Percentiles rank a stretch among this genome's conserved stretches.
Conservation (phyloP, 2,888 invertebrate genomes). For the Xylocampa areola region DNA sequence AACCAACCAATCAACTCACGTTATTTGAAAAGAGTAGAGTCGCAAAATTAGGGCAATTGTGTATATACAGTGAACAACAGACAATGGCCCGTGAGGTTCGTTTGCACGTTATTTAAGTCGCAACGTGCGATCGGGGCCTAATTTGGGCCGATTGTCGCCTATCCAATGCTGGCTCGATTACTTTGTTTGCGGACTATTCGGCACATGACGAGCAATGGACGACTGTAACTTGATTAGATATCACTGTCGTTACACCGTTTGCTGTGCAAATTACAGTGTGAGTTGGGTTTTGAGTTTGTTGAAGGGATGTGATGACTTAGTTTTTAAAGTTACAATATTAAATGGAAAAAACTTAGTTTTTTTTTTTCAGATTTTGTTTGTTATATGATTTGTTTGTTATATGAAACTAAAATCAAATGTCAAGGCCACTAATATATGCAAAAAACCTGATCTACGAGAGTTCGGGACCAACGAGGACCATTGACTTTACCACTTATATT, state of each 20-base stretch:
- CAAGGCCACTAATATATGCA: too few species aligned
- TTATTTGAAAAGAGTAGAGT: constrained; percentile 34
- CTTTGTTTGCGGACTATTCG: constrained; percentile 38
- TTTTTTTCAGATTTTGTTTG: too few species aligned
- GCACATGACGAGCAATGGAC: constrained; percentile 40
- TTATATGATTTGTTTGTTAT: too few species aligned
- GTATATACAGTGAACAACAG: constrained; percentile 27
- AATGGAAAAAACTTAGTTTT: too few species aligned
- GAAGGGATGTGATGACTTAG: constrained; percentile 5
- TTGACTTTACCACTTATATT: too few species aligned
- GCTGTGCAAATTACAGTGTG: constrained; percentile 36
- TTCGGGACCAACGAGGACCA: too few species aligned
- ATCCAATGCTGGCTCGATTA: constrained; percentile 38
- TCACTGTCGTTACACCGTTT: constrained; percentile 28
- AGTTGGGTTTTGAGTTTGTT: constrained; percentile 1
- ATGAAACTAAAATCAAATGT: too few species aligned
- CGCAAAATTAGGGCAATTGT: constrained; percentile 43
- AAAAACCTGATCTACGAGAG: too few species aligned
- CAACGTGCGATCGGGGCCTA: constrained; percentile 35
- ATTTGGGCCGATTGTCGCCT: constrained; percentile 44
- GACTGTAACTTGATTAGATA: constrained; percentile 46
- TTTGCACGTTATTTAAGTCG: constrained; percentile 52
- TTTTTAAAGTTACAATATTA: too few species aligned
- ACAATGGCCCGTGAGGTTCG: constrained; percentile 37
- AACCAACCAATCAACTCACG: constrained; percentile 35